These are phyloP conservation scores for Spinus olivaceus DNA, from an alignment of 2,797 vertebrate species.

Conservation along the genomic window DNA sequence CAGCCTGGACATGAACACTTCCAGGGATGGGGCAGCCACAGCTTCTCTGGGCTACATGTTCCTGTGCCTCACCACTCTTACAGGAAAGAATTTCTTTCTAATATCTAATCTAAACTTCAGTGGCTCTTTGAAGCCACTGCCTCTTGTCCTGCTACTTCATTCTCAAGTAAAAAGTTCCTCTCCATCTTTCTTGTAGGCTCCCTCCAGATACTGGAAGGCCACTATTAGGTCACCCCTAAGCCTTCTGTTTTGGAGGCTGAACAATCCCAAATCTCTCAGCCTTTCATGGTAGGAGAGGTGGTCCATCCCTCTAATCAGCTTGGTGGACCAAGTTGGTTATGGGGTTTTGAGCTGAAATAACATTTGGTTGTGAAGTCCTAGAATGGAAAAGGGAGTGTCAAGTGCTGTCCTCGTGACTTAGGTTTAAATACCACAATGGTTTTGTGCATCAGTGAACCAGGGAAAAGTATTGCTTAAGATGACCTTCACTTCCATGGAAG, in stretches of 20 bases:
- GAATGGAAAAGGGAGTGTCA: neutral
- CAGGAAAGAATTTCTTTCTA: neutral
- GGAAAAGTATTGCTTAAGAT: neutral
- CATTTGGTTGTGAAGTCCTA: neutral
- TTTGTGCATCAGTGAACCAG: neutral
- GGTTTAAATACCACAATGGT: neutral
- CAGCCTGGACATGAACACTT: too few species aligned
- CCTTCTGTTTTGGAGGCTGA: neutral
- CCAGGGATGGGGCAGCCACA: neutral
- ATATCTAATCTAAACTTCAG: neutral
- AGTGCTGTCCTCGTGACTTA: neutral
- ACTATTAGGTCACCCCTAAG: neutral
- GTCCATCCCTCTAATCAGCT: neutral
- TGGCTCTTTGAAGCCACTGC: neutral
- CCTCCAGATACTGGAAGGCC: neutral
- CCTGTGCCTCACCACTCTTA: neutral
- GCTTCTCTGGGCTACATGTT: neutral
- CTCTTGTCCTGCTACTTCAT: neutral
- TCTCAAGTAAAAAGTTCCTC: neutral
- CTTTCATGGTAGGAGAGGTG: neutral
- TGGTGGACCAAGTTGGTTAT: neutral
- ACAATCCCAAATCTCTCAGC: neutral
- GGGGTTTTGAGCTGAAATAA: neutral
- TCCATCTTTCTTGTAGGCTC: neutral
- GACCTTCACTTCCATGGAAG: neutral